Evolutionary conservation across 2,797 vertebrate genomes (phyloP), one percentile per base, ranked within the genome.

Genomic region (Myoxocephalus aenaeus): DNA sequence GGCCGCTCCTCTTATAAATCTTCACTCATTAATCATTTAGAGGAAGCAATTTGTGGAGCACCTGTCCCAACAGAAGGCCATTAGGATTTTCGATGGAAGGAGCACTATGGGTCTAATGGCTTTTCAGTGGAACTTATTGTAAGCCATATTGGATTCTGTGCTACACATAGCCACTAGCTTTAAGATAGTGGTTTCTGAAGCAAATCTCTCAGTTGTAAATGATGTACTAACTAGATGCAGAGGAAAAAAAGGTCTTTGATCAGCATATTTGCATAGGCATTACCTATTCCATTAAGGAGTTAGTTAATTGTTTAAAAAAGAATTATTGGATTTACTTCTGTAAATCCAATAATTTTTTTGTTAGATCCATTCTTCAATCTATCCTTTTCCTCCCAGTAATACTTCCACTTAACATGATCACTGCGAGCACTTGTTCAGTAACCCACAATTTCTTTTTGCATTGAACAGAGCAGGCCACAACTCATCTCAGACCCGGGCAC

Each of bases 11-110:
- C 78, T 86, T 87, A 91, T 88, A 90, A 90, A 92, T 92, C 85
- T 90, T 84, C 44, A 66, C 90, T 93, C 92, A 89, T 95, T 95
- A 94, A 95, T 95, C 92, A 94, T 95, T 95, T 93, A 94, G 86
- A 91, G 84, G 86, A 93, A 94, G 92, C 93, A 94, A 94, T 95
- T 94, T 94, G 87, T 90, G 80, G 80, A 90, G 91, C 93, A 95
- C 93, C 94, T 96, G 94, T 94, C 92, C 88, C 90, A 88, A 85
- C 89, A 91, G 87, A 90, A 92, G 91, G 83, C 92, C 88, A 94
- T 95, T 92, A 93, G 91, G 78, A 76, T 85, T 91, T 92, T 93
- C 80, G 74, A 92, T 93, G 87, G 86, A 90, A 87, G 83, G 62
- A 90, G 90, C 80, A 80, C 77, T 81, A 87, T 85, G 87, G 87